phyloP scores from a whole-genome alignment of 2,888 invertebrate genomes.

The Caenorhabditis virilis region DNA sequence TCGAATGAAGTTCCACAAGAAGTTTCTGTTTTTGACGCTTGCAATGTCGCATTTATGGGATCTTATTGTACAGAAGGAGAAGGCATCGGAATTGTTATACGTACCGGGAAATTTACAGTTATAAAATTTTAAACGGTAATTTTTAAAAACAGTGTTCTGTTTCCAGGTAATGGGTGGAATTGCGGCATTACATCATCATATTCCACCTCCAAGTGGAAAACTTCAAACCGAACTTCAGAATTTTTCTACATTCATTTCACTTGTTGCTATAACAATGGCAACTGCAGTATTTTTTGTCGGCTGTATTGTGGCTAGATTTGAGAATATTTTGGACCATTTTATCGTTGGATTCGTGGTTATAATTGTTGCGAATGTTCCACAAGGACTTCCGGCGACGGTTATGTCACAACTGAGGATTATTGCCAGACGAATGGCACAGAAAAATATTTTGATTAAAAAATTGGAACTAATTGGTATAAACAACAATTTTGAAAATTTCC shows the following conservation, averaged over 20 bases:
- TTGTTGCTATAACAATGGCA: conserved; percentile 63
- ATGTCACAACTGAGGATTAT: conserved; percentile 66
- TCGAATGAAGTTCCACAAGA: conserved; percentile 52
- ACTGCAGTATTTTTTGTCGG: conserved; percentile 64
- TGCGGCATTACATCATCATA: conserved; percentile 45
- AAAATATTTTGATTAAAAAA: conserved; percentile 90
- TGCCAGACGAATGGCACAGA: conserved; percentile 97
- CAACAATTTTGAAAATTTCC: neutral
- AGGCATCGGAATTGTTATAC: conserved; percentile 63
- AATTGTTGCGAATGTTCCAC: conserved; percentile 66
- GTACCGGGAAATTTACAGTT: conserved; percentile 65
- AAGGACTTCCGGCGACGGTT: conserved; percentile 66
- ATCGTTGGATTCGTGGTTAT: conserved; percentile 67
- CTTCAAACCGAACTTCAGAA: conserved; percentile 47
- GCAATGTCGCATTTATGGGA: conserved; percentile 66
- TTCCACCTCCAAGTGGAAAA: conserved; percentile 46
- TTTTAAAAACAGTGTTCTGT: no score
- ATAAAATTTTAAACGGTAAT: no score
- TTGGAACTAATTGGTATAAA: conserved; percentile 65
- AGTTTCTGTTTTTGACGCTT: conserved; percentile 60
- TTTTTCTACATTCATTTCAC: conserved; percentile 56
- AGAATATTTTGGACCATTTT: conserved; percentile 65
- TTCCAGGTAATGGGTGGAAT: conserved; percentile 47
- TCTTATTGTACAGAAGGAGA: conserved; percentile 67
- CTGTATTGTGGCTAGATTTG: conserved; percentile 61